Percentiles rank a stretch among this genome's conserved stretches.
Conservation (phyloP, 2,888 invertebrate species). For the Drosophila greeni region DNA sequence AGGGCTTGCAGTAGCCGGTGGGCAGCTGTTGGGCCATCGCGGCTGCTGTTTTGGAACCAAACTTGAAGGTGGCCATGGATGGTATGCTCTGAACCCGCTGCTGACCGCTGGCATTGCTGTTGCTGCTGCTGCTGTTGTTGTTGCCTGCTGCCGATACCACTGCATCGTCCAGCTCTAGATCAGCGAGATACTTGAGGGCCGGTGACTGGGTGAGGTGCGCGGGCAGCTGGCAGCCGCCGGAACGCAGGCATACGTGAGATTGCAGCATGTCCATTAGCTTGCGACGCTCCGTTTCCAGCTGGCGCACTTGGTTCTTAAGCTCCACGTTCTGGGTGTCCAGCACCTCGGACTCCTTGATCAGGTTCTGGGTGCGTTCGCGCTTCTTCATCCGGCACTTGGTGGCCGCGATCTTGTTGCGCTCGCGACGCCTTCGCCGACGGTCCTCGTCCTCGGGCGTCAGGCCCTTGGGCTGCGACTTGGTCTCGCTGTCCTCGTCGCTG, state of each 20-base stretch:
- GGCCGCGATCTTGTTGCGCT: slow-evolving; percentile 95
- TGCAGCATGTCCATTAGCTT: slow-evolving; percentile 89
- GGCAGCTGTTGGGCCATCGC: slow-evolving; percentile 73
- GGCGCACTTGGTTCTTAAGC: slow-evolving; percentile 89
- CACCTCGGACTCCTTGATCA: slow-evolving; percentile 91
- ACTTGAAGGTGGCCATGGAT: slow-evolving; percentile 78
- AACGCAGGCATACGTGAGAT: slow-evolving; percentile 83
- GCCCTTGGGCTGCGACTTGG: slow-evolving; percentile 79
- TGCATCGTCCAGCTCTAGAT: slow-evolving; percentile 70
- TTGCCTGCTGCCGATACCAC: not conserved
- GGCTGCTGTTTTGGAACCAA: slow-evolving; percentile 64
- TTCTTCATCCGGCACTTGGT: slow-evolving; percentile 97
- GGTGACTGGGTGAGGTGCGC: slow-evolving; percentile 76
- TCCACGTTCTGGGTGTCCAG: slow-evolving; percentile 91
- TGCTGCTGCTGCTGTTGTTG: slow-evolving; percentile 28
- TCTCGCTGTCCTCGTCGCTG: slow-evolving; percentile 81
- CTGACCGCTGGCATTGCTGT: slow-evolving; percentile 45
- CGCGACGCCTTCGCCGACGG: slow-evolving; percentile 89
- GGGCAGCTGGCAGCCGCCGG: slow-evolving; percentile 75
- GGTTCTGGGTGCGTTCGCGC: slow-evolving; percentile 90
- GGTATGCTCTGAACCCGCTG: slow-evolving; percentile 76
- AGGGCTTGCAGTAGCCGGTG: slow-evolving; percentile 78
- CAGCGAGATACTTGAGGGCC: slow-evolving; percentile 76
- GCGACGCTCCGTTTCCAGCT: slow-evolving; percentile 88
- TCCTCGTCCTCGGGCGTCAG: slow-evolving; percentile 95